Evolutionary conservation across 2,113 vertebrate species (phyloP).

Genomic region (Pristiophorus japonicus): DNA sequence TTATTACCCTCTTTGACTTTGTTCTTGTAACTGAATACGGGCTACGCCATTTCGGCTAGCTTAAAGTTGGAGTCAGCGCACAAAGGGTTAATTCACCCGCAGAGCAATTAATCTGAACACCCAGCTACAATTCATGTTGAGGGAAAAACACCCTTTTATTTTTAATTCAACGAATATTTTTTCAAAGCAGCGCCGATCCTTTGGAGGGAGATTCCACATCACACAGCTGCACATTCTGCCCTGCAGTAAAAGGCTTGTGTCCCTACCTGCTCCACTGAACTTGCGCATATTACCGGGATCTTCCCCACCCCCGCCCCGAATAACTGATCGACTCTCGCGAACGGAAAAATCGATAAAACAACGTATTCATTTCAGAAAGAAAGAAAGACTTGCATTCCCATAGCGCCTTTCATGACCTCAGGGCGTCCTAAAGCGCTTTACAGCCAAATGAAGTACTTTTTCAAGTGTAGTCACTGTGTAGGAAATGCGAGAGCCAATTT

Average conservation of each 20-base stretch:
- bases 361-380: background rate
- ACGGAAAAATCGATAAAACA: background rate
- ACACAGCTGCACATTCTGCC: conserved; percentile 64
- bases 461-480: background rate
- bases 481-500: background rate
- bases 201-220: conserved; percentile 73
- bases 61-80: background rate
- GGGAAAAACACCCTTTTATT: conserved; percentile 21
- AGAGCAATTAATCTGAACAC: conserved; percentile 28
- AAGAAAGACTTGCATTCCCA: background rate
- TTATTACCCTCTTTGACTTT: background rate
- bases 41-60: background rate
- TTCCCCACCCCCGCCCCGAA: background rate
- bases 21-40: background rate
- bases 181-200: conserved; percentile 62
- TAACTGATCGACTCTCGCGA: background rate
- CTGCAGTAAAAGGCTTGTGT: conserved; percentile 50
- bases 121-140: background rate
- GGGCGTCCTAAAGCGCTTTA: background rate
- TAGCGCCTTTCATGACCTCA: background rate
- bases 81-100: conserved; percentile 14
- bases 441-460: background rate
- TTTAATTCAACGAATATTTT: conserved; percentile 42
- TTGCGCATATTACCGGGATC: background rate
- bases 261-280: background rate